Conservation (phyloP, 2,113 vertebrate genomes). For the Charina bottae region DNA sequence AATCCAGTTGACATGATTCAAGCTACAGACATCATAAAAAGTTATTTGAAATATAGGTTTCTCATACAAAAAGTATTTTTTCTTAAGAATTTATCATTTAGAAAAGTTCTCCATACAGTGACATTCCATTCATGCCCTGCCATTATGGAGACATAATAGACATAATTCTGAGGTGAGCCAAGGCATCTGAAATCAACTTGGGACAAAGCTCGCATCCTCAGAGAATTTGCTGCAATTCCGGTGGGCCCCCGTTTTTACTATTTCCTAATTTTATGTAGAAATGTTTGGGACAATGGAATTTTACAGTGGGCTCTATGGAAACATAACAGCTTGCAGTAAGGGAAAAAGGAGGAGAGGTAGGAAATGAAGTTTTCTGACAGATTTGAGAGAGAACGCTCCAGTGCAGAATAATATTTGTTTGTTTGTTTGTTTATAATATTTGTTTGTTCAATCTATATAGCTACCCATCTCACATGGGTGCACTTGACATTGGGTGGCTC, state of each 20-base stretch:
- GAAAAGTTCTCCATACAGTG: neutral
- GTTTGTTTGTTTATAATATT: neutral
- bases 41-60: neutral
- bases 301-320: neutral
- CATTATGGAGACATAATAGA: neutral
- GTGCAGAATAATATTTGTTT: neutral
- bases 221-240: too few relatives aligned
- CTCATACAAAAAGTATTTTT: neutral
- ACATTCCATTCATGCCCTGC: neutral
- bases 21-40: neutral
- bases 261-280: neutral
- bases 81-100: neutral
- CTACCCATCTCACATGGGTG: neutral
- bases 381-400: neutral
- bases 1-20: too few relatives aligned
- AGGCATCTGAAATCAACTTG: neutral
- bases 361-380: neutral
- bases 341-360: neutral
- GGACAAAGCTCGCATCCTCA: neutral
- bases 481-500: neutral
- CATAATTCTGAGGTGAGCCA: neutral
- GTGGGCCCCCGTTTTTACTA: neutral
- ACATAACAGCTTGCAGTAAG: neutral
- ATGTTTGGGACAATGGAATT: neutral
- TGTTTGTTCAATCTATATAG: neutral